Base-by-base conservation (phyloP, 2,797 vertebrate species). In the Furcifer pardalis region DNA sequence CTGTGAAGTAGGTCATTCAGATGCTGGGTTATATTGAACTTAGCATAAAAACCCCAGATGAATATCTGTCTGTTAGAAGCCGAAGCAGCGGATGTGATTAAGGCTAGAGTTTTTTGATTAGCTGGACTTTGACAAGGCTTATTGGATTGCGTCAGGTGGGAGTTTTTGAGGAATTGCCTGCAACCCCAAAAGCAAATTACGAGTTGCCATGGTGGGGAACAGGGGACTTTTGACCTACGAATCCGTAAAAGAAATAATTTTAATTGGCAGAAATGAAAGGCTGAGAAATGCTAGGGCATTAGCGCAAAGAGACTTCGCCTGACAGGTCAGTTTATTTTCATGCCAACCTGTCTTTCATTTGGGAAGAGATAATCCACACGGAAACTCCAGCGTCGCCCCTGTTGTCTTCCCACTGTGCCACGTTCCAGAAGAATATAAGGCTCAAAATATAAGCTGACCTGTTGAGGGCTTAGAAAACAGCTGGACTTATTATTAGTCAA, bases 11-110 rank as follows among this genome's bases (percentile, higher is more conserved):
- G 79, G 71, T 91, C 69, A 88, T 92, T 92, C 94, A 91, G 95
- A 95, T 94, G 87, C 87, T 75, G 75, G 79, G 25, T 87, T 92
- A 49, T 87, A 91, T 49, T 88, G 92, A 95, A 85, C 88, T 92
- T 86, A 90, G 79, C 88, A 89, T 85, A 85, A 88, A 86, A 92
- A 93, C 84, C 94, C 89, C 93, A 77, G 77, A 84, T 19, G 92
- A 86, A 89, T 91, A 73, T 80, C 92, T 94, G 90, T 90, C 93
- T 94, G 91, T 77, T 86, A 90, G 90, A 94, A 93, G 87, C 89
- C 89, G 88, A 90, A 92, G 91, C 93, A 94, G 81, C 91, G 93
- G 92, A 92, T 93, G 94, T 94, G 95, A 97, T 96, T 95, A 96
- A 95, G 89, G 90, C 82, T 49, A 76, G 92, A 66, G 83, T 23